Conservation (phyloP, 2,888 invertebrate species). For the Zaprionus obscuricornis region DNA sequence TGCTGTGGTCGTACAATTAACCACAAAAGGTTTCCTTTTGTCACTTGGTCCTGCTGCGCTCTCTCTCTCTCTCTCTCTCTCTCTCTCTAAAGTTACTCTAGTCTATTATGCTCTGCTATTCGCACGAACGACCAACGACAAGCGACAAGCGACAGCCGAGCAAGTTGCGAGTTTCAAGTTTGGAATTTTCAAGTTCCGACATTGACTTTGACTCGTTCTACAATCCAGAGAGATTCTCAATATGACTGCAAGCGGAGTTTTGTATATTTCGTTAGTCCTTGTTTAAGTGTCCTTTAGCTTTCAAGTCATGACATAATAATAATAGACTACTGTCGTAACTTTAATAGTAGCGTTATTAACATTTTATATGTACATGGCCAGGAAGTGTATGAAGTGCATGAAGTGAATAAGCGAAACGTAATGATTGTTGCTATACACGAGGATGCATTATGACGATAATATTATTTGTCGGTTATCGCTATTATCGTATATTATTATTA, state of each 20-base stretch:
- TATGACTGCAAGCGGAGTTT: neutral
- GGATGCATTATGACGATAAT: constrained; percentile 24
- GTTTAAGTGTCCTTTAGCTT: constrained; percentile 39
- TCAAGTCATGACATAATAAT: constrained; percentile 69
- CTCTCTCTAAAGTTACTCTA: neutral
- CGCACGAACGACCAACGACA: constrained; percentile 25
- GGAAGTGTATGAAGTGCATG: constrained; percentile 41
- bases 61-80: neutral
- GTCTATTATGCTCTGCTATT: constrained; percentile 25
- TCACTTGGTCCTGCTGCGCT: constrained; percentile 40
- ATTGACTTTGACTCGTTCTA: too few species aligned
- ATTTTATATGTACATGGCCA: constrained; percentile 31
- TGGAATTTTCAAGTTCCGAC: too few species aligned
- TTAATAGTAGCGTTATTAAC: constrained; percentile 70
- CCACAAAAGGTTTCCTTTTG: constrained; percentile 74
- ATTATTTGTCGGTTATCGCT: constrained; percentile 27
- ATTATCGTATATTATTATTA: constrained; percentile 41
- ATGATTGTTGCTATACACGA: constrained; percentile 53
- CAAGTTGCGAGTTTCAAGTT: too few species aligned
- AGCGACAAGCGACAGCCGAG: too few species aligned
- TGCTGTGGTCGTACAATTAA: constrained; percentile 64
- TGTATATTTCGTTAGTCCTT: neutral
- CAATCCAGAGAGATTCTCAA: neutral
- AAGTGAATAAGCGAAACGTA: constrained; percentile 40
- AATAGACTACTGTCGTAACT: constrained; percentile 50